Base-by-base conservation (phyloP, 2,888 invertebrate genomes). In the Caenorhabditis angaria region DNA sequence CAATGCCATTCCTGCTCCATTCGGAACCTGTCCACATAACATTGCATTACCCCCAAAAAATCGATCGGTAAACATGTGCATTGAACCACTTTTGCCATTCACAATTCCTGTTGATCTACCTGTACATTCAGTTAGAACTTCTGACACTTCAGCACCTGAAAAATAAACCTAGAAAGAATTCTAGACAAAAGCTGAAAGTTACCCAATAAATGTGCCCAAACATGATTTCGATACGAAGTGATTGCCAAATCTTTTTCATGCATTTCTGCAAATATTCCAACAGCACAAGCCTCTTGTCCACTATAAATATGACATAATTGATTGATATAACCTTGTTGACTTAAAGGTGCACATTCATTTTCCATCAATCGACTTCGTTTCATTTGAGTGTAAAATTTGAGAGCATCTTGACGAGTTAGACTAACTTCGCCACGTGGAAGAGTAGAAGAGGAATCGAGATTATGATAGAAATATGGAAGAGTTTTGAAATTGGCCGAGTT, bases 11-110 rank as follows among this genome's bases (percentile, higher is more conserved):
- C 97, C 97, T 22, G 93, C 93, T 28, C 97, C 97, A 0, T 97
- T 89, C 0, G 97, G 95, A 20, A 93, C 93, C 91, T 97, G 97
- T 63, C 97, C 97, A 27, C 97, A 97, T 18, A 99, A 97, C 87
- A 97, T 97, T 47, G 97, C 97, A 88, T 97, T 97, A 65, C 97
- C 97, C 35, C 90, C 90, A 87, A 92, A 97, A 89, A 97, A 97
- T 88, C 95, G 94, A 58, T 91, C 90, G 0, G 91, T 89, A 85
- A 97, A 97, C 93, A 96, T 93, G 89, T 97, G 97, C 97, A 97
- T 97, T 57, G 97, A 97, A 62, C 97, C 97, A 55, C 97, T 97
- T 89, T 97, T 97, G 62, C 97, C 97, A 60, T 93, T 91, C 0
- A 94, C 93, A 89, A 93, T 93, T 6, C 97, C 97, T 47, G 91